Percentiles rank a stretch among this genome's conserved stretches.
phyloP scores from a whole-genome alignment of 2,888 invertebrate species.

The Oxytorus armatus region DNA sequence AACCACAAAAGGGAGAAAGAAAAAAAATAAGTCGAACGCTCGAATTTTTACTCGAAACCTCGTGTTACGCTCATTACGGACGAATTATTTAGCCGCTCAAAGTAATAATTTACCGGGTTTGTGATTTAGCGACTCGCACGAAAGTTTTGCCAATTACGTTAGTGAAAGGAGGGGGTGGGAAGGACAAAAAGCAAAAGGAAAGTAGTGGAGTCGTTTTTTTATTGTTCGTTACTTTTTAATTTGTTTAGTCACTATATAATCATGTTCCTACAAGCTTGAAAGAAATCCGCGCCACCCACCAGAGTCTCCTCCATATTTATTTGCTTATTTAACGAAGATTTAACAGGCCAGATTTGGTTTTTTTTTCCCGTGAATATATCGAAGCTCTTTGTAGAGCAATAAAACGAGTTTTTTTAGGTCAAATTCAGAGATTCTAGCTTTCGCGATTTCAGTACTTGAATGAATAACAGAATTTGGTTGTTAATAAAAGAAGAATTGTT shows the following conservation, averaged over 20 bases:
- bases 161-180: too few species aligned
- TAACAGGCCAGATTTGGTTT: conserved; percentile 17
- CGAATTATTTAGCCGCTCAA: conserved; percentile 35
- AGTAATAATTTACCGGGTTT: conserved; percentile 32
- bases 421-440: neutral
- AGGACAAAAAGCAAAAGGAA: neutral
- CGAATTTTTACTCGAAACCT: conserved; percentile 46
- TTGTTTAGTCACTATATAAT: conserved; percentile 26
- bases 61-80: conserved; percentile 34
- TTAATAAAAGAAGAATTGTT: conserved; percentile 24
- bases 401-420: conserved; percentile 13
- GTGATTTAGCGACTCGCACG: conserved; percentile 8
- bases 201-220: neutral
- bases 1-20: conserved; percentile 23
- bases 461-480: neutral
- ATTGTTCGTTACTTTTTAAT: conserved; percentile 22
- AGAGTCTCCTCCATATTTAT: conserved; percentile 44
- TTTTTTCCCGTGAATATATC: neutral
- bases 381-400: neutral
- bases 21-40: conserved; percentile 40
- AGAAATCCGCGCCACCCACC: conserved; percentile 11
- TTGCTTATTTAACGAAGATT: conserved; percentile 50
- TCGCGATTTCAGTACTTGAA: conserved; percentile 2
- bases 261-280: conserved; percentile 41
- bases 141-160: conserved; percentile 32